Evolutionary conservation across 1,140 invertebrate genomes (phyloP).

Genomic region (Trypoxylus dichotomus): DNA sequence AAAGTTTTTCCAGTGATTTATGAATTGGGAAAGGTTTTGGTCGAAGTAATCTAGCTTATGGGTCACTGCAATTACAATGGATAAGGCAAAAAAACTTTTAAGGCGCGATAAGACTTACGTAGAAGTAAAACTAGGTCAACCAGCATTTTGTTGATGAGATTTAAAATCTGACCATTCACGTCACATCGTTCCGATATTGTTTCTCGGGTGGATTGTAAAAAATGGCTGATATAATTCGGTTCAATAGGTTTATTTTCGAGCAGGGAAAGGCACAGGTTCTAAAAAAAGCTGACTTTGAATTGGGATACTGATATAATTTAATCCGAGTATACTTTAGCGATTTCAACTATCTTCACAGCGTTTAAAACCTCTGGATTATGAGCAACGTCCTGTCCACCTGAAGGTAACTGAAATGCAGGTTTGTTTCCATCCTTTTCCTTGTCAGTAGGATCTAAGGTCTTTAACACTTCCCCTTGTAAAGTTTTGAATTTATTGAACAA

Average conservation of each 20-base stretch:
- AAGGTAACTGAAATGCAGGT: slow-evolving; percentile 38
- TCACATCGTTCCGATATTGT: slow-evolving; percentile 42
- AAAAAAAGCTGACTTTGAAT: too few species aligned
- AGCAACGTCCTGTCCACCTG: slow-evolving; percentile 35
- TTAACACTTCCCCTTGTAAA: background rate
- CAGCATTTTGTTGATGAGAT: slow-evolving; percentile 32
- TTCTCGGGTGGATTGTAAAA: slow-evolving; percentile 35
- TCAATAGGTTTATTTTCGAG: slow-evolving; percentile 18
- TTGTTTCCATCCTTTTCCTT: slow-evolving; percentile 20
- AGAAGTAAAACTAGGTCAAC: slow-evolving; percentile 44
- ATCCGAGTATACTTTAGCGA: slow-evolving; percentile 39
- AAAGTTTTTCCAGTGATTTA: background rate
- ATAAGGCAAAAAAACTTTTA: too few species aligned
- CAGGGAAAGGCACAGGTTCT: slow-evolving; percentile 35
- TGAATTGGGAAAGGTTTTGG: background rate
- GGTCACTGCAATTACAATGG: slow-evolving; percentile 30
- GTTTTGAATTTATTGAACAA: background rate
- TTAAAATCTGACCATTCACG: slow-evolving; percentile 41
- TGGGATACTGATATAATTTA: too few species aligned
- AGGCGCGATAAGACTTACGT: slow-evolving; percentile 34
- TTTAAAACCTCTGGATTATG: slow-evolving; percentile 41
- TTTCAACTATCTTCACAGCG: slow-evolving; percentile 40
- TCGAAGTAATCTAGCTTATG: background rate
- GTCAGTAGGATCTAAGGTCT: background rate
- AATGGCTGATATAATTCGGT: background rate